phyloP scores from a whole-genome alignment of 2,113 vertebrate genomes.

The Gadus macrocephalus region DNA sequence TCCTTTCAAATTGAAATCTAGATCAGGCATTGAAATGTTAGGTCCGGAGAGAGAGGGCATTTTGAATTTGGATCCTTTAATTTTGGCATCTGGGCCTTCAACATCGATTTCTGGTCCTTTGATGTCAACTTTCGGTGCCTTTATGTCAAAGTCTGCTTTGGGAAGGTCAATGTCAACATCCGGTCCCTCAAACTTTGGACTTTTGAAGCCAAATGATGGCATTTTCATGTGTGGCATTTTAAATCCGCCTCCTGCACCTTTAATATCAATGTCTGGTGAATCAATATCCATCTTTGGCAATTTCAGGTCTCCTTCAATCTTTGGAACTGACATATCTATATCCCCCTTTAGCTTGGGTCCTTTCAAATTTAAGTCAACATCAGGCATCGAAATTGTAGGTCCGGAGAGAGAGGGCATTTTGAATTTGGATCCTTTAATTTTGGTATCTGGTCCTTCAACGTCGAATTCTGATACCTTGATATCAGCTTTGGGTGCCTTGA shows the following conservation, averaged over 20 bases:
- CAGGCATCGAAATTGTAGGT: not conserved
- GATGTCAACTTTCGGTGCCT: not conserved
- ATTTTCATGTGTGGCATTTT: constrained; percentile 2
- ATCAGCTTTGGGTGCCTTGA: constrained; percentile 1
- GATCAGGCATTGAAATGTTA: not conserved
- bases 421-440: constrained; percentile 1
- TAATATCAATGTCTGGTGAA: not conserved
- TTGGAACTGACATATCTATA: not conserved
- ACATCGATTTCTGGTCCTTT: constrained; percentile 1
- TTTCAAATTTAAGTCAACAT: not conserved
- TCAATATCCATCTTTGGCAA: not conserved
- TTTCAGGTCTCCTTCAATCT: not conserved
- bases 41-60: not conserved
- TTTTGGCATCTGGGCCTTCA: not conserved
- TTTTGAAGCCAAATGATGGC: not conserved
- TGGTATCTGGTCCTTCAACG: not conserved
- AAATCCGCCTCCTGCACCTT: not conserved
- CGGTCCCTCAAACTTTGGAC: not conserved
- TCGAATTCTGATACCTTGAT: not conserved
- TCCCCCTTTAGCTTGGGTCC: not conserved
- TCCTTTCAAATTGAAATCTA: not conserved
- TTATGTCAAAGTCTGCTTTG: not conserved
- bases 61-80: not conserved
- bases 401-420: not conserved
- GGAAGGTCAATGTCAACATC: not conserved